Percentiles rank a stretch among this genome's conserved stretches.
These are phyloP conservation scores for Penelope pileata DNA, from an alignment of 2,113 vertebrate species.

Conservation along the genomic window DNA sequence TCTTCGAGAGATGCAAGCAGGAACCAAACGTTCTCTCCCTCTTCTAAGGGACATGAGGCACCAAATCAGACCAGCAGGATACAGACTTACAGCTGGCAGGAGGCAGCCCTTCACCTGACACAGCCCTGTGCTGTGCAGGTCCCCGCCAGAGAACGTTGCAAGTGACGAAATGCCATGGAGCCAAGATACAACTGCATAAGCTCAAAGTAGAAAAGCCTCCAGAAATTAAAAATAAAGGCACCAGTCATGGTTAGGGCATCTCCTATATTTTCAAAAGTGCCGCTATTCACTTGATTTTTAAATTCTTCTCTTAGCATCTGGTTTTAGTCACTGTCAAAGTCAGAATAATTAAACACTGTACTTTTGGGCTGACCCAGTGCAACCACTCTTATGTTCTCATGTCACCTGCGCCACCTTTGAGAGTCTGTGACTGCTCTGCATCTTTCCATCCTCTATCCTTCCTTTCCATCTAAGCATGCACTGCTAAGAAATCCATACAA, in stretches of 20 bases:
- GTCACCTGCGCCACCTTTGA: not conserved
- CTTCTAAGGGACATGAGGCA: not conserved
- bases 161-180: not conserved
- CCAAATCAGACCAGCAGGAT: not conserved
- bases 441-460: not conserved
- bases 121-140: not conserved
- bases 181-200: not conserved
- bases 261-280: not conserved
- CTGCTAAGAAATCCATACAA: not conserved
- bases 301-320: not conserved
- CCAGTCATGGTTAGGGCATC: not conserved
- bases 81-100: not conserved
- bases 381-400: not conserved
- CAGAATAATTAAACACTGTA: not conserved
- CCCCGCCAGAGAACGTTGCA: not conserved
- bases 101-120: not conserved
- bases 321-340: not conserved
- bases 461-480: not conserved
- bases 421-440: not conserved
- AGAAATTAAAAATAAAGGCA: not conserved
- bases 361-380: not conserved
- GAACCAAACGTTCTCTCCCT: not conserved
- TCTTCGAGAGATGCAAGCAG: not conserved
- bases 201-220: not conserved
- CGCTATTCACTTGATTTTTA: not conserved